Base-by-base conservation (phyloP, 2,113 vertebrate species). In the Bothrops jararaca region DNA sequence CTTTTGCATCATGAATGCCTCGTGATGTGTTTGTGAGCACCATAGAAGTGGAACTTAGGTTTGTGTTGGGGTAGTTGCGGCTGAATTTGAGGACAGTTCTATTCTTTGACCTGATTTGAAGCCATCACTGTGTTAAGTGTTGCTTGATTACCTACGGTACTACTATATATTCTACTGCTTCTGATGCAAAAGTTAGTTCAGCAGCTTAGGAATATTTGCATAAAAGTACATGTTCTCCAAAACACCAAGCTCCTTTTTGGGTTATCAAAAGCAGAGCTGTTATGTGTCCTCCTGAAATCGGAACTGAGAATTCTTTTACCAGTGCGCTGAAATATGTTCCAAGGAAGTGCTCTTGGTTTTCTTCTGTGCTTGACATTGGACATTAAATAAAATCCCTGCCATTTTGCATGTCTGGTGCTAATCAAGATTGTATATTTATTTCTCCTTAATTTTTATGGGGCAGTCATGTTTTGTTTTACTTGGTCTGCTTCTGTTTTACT, bases 131-230 rank as follows among this genome's bases (percentile, higher is more conserved):
- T 42, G 52, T 10, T 64, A 0, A 0, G 42, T 0, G 34, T 60
- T n/a, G 26, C 0, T 3, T 93, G 53, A n/a, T 89, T 90, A 88
- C 58, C 22, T 56, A 15, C n/a, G n/a, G n/a, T n/a, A n/a, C 90
- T 54, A 15, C 18, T 23, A 13, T 58, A 23, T n/a, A 39, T 24
- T 57, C 48, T 15, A 22, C 23, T 29, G 24, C 54, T 58, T 90
- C 93, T 91, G n/a, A 52, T 90, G 22, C 1, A 52, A 1, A 93
- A 93, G 29, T 52, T 60, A 88, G 13, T 2, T 88, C 52, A 95
- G 90, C 9, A 39, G 56, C 6, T 58, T 45, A 42, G 23, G 85
- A 0, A 92, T 42, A 6, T 24, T 23, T 93, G 74, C 4, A 4
- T 1, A 39, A 42, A 80, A 74, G 80, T 5, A 0, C 0, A 20